phyloP scores from a whole-genome alignment of 2,888 invertebrate species.

The Parelbella ahira region DNA sequence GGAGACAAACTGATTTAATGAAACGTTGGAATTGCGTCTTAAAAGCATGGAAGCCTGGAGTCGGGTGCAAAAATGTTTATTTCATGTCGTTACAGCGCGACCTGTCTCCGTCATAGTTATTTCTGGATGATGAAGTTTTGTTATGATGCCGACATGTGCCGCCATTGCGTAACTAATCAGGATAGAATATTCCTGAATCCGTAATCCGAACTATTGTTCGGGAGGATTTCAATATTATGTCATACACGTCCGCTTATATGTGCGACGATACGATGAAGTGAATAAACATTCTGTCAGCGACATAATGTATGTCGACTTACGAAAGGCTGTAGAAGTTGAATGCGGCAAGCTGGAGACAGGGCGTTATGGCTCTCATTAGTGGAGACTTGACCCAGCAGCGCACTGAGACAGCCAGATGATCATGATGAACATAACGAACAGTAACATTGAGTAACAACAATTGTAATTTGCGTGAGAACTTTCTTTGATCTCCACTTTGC shows the following conservation, averaged over 20 bases:
- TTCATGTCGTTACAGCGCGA: constrained; percentile 26
- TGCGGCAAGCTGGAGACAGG: too few species aligned
- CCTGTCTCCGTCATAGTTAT: constrained; percentile 20
- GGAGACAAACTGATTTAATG: constrained; percentile 8
- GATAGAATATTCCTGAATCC: constrained; percentile 20
- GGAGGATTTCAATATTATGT: background rate
- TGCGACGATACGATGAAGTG: too few species aligned
- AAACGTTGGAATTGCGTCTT: constrained; percentile 20
- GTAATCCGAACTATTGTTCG: constrained; percentile 1
- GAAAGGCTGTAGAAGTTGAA: too few species aligned
- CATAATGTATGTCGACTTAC: too few species aligned
- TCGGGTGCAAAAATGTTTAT: constrained; percentile 30
- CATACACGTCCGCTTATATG: background rate
- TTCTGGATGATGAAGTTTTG: constrained; percentile 17
- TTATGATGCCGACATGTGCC: background rate
- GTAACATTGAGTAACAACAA: too few species aligned
- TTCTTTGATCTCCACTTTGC: too few species aligned
- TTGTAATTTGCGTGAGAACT: too few species aligned
- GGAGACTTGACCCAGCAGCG: too few species aligned
- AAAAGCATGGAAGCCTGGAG: constrained; percentile 20
- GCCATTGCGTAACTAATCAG: constrained; percentile 19
- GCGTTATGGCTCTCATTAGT: too few species aligned
- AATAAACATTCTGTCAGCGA: too few species aligned
- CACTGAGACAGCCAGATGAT: too few species aligned
- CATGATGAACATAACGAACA: too few species aligned